Evolutionary conservation across 1,140 invertebrate genomes (phyloP), one percentile per base, ranked within the genome.

Genomic region (Ostrea edulis): DNA sequence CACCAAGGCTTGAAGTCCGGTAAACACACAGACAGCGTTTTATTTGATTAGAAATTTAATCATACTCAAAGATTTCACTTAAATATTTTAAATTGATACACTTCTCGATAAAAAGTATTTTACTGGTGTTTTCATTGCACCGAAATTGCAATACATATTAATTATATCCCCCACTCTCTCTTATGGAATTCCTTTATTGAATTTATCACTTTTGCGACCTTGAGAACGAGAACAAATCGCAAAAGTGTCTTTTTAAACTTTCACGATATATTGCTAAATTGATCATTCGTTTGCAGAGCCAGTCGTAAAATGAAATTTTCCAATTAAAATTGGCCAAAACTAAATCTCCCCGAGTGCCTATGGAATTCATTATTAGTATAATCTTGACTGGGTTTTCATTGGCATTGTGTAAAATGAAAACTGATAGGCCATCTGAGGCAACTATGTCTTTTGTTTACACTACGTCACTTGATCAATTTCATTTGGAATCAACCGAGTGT

Each of bases 61-160:
- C 68, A 77, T 17, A 29, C 68, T 35, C 14, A 11, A 35, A 77
- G 11, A 77, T 25, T 22, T 77, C 68, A 77, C 68, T 77, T 14
- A 77, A 77, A 29, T 77, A 14, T 77, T 25, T 77, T 77, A 77
- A 77, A 77, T 17, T 5, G 68, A 77, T 29, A 77, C 68, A 77
- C 68, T 77, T 12, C 0, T 25, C 25, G 25, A 25, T 77, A 14
- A 77, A 44, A 77, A 77, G 68, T 77, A 77, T 77, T 77, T 77
- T 25, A 29, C 68, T 77, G 25, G 68, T 25, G 25, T 25, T 77
- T 77, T 62, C 55, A 62, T n/a, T 62, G 55, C 55, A 62, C 55
- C 11, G 29, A 77, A 25, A 77, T 44, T 77, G 68, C 25, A 62
- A 77, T 25, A 77, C 2, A 22, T 14, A 77, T 35, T 25, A 77